Conservation (phyloP, 2,888 invertebrate genomes). For the Gymnocheta viridis region DNA sequence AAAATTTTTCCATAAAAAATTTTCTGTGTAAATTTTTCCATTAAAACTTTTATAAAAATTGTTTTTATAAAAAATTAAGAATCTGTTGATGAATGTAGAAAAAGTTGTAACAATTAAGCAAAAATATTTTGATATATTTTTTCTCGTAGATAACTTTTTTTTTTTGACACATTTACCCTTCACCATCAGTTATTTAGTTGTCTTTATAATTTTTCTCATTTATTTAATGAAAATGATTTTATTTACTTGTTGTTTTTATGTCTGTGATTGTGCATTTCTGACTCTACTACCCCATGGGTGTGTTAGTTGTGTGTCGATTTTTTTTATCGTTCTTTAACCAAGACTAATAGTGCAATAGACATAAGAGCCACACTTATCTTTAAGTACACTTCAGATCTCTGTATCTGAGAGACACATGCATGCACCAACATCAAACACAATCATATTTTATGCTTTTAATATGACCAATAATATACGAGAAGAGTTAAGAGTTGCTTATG, state of each 20-base stretch:
- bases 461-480: conserved; percentile 51
- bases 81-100: no score
- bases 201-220: conserved; percentile 21
- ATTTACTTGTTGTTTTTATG: not conserved
- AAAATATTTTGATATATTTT: no score
- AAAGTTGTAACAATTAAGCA: no score
- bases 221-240: conserved; percentile 55
- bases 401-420: conserved; percentile 22
- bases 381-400: conserved; percentile 64
- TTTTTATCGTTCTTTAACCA: conserved; percentile 52
- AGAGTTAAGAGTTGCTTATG: conserved; percentile 39
- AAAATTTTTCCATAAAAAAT: no score
- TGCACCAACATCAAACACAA: not conserved
- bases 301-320: conserved; percentile 11
- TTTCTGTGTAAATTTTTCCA: no score
- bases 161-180: not conserved
- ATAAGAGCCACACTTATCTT: conserved; percentile 63
- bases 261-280: conserved; percentile 26
- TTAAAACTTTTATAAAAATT: no score
- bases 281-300: conserved; percentile 1
- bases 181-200: not conserved
- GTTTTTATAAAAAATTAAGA: no score
- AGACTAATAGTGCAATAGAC: conserved; percentile 63
- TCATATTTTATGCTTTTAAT: conserved; percentile 50
- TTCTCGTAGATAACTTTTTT: not conserved